These are phyloP conservation scores for Spilarctia lutea DNA, from an alignment of 2,888 invertebrate genomes.

Conservation along the genomic window DNA sequence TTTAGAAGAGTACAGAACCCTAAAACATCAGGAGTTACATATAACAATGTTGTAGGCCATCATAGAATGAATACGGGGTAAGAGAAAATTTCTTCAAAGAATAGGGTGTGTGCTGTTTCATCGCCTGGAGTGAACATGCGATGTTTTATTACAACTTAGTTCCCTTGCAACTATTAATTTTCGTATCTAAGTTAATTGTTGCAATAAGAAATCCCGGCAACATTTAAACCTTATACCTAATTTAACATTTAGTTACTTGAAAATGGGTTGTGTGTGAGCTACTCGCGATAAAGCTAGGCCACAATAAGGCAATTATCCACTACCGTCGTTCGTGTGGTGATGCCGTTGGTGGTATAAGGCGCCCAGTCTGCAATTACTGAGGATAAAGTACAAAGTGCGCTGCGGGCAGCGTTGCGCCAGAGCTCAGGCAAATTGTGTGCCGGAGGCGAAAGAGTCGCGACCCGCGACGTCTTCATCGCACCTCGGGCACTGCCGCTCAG, in stretches of 20 bases:
- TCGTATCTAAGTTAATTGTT: slow-evolving; percentile 77
- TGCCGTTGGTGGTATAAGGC: slow-evolving; percentile 68
- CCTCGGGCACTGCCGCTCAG: slow-evolving; percentile 68
- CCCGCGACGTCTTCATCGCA: slow-evolving; percentile 81
- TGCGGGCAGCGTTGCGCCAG: slow-evolving; percentile 69
- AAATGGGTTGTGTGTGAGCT: slow-evolving; percentile 67
- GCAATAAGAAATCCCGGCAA: slow-evolving; percentile 72
- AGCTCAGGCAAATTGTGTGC: slow-evolving; percentile 76
- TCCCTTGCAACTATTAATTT: slow-evolving; percentile 73
- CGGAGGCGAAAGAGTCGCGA: slow-evolving; percentile 63
- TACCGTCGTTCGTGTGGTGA: slow-evolving; percentile 76
- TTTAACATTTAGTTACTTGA: slow-evolving; percentile 72
- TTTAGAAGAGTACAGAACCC: too few relatives aligned
- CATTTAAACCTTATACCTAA: slow-evolving; percentile 69
- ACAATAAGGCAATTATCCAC: slow-evolving; percentile 83
- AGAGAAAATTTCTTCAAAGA: slow-evolving; percentile 59
- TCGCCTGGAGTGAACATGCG: slow-evolving; percentile 63
- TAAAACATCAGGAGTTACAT: slow-evolving; percentile 36
- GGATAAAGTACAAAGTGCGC: slow-evolving; percentile 80
- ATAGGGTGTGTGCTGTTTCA: slow-evolving; percentile 53
- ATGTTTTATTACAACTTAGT: slow-evolving; percentile 61
- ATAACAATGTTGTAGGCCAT: slow-evolving; percentile 44
- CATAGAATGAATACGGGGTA: slow-evolving; percentile 49
- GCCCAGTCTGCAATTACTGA: slow-evolving; percentile 77
- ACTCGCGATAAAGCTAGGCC: slow-evolving; percentile 65